A percentile compares a stretch with the other conserved stretches of the same genome.
Evolutionary conservation across 35 echinoderm and acorn worm genomes (phyloP).

Genomic region (Chiridota heheva): DNA sequence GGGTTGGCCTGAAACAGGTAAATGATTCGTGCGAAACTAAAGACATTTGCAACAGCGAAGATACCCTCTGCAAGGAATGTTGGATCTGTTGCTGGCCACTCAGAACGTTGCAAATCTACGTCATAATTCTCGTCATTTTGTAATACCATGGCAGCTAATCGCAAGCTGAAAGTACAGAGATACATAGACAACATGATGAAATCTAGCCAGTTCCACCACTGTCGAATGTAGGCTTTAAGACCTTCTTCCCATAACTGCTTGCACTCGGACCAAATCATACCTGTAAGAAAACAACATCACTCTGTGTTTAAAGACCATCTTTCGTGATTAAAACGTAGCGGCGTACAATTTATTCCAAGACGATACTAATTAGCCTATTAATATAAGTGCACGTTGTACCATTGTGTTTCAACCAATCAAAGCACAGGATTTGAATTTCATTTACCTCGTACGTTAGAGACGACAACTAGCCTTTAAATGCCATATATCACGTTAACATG

Average conservation of each 20-base stretch:
- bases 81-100: constrained; percentile 73
- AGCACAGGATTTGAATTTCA: no score
- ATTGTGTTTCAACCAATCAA: no score
- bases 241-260: constrained; percentile 99
- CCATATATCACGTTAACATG: background rate
- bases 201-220: constrained; percentile 99
- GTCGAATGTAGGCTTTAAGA: constrained; percentile 89
- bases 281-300: constrained; percentile 24
- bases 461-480: no score
- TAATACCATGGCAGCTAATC: constrained; percentile 50
- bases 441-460: no score
- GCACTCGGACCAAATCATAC: constrained; percentile 98
- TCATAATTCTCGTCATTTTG: constrained; percentile 5
- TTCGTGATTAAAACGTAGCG: no score
- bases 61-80: constrained; percentile 82
- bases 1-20: constrained; percentile 98
- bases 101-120: background rate
- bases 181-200: constrained; percentile 94
- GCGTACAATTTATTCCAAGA: background rate
- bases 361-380: no score
- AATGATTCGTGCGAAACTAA: constrained; percentile 96
- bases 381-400: no score
- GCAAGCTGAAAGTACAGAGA: constrained; percentile 70
- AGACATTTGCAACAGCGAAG: constrained; percentile 91
- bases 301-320: background rate